Conservation (phyloP, 30 jellyfish, hydroid and myxozoan species). For the Turritopsis dohrnii region DNA sequence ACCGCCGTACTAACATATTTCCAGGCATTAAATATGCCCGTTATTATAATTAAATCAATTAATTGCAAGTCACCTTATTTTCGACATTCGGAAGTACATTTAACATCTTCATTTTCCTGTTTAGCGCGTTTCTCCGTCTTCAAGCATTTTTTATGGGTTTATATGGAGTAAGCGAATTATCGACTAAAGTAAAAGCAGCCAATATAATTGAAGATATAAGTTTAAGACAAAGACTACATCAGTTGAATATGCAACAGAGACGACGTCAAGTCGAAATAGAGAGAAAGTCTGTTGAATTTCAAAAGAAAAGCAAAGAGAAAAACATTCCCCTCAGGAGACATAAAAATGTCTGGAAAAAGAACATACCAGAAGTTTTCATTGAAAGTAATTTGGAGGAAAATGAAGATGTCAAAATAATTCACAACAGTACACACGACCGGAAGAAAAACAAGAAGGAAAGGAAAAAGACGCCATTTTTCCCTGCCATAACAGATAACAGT, state of each 20-base stretch:
- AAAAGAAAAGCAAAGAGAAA: background rate
- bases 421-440: background rate
- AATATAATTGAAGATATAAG: background rate
- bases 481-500: background rate
- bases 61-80: too few relatives aligned
- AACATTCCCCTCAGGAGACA: background rate
- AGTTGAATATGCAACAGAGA: background rate
- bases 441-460: background rate
- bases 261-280: background rate
- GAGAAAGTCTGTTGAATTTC: background rate
- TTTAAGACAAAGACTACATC: background rate
- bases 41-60: too few relatives aligned
- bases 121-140: too few relatives aligned
- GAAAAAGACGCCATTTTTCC: background rate
- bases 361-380: background rate
- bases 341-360: background rate
- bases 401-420: background rate
- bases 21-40: too few relatives aligned
- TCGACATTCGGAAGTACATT: too few relatives aligned
- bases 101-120: too few relatives aligned
- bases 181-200: background rate
- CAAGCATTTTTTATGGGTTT: too few relatives aligned
- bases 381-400: background rate
- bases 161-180: background rate
- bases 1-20: too few relatives aligned